Evolutionary conservation across 2,888 invertebrate species (phyloP), one percentile per base, ranked within the genome.

Genomic region (Caenorhabditis macrosperma): DNA sequence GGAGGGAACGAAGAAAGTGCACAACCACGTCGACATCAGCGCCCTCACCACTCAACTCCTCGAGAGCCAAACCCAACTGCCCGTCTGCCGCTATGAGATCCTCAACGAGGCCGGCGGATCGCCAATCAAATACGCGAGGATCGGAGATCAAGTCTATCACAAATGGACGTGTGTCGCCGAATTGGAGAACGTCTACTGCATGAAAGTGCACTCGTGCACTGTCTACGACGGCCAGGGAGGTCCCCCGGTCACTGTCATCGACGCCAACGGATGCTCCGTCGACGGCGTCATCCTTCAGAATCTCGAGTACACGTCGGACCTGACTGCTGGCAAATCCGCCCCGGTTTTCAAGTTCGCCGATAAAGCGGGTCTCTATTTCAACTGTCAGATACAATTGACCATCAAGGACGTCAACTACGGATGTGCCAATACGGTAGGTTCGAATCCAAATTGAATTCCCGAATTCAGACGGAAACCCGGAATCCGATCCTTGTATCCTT

Each of bases 141-240:
- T 90, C 46, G 90, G 90, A 20, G 90, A 90, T 44, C 80, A 82
- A 30, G 87, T 90, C 7, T 90, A 87, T 63, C 90, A 90, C 74
- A 88, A 74, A 61, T 80, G 82, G 82, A 77, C 79, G 10, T 85
- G 85, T 63, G 68, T 72, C 15, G 71, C 85, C 1, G 88, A 86
- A 60, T 35, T 89, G 74, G 74, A 80, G 26, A 87, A 88, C 44
- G 80, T 90, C 17, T 90, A 89, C 78, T 90, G 90, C 55, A 90
- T 90, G 90, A 76, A 86, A 22, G 90, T 89, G 7, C 89, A 89
- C 64, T 83, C 86, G 7, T 90, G 90, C 66, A 86, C 86, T 12
- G 90, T 90, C 12, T 85, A 87, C 75, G 90, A 90, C 75, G 90
- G 90, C n/a, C 90, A 90, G 46, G 90, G 89, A 17, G 90, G 90